Base-by-base conservation (phyloP, 2,888 invertebrate genomes). In the Protodeltote pygarga region DNA sequence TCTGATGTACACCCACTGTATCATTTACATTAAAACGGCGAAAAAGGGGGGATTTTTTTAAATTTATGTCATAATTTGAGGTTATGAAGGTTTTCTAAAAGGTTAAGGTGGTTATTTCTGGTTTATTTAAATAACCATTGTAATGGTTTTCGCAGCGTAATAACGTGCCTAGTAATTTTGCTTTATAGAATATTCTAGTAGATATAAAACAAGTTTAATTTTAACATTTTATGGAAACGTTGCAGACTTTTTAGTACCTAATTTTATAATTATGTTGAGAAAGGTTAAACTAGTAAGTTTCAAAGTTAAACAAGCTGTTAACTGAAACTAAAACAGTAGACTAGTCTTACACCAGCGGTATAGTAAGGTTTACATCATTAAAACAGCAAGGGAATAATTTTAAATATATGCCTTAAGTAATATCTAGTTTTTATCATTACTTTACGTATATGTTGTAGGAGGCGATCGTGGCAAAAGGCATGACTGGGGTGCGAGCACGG, bases 51-150 rank as follows among this genome's bases (percentile, higher is more conserved):
- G n/a, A 46, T 20, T 34, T 48, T 54, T 53, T 60, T 52, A 48
- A 48, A 46, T 53, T 52, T 53, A 44, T 39, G 21, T 33, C 49
- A 58, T 66, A 49, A 65, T 50, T 29, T 17, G 20, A 44, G 39
- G 57, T 61, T 71, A 71, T 67, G 45, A 69, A 71, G 40, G 57
- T 64, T 51, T 41, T 40, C 38, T 9, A 33, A 15, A 45, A 45
- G 37, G 25, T 32, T 23, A 27, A 46, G 35, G 66, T 47, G 62
- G n/a, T n/a, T 62, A 51, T 51, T 52, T 50, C 45, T 45, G 37
- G 42, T 59, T 59, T 44, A 54, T 58, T 59, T 50, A 51, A 45
- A 58, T 50, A 21, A 47, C 20, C 38, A 44, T 49, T 66, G 63
- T 51, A 29, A 60, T 38, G 28, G 38, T 14, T 21, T 48, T 35